phyloP scores from a whole-genome alignment of 2,888 invertebrate species.

The Epistrophella euchroma region DNA sequence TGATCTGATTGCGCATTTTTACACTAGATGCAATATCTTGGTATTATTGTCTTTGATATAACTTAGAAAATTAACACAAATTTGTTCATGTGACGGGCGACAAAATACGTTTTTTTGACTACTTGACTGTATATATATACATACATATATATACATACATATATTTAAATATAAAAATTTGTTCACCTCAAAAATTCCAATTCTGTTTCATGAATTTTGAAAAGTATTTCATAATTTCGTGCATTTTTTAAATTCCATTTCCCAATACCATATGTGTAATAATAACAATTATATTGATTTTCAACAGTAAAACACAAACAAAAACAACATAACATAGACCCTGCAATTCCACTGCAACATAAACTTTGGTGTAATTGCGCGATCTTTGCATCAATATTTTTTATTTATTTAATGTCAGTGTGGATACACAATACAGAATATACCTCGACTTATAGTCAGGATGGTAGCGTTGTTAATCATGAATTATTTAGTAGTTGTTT shows the following conservation, averaged over 20 bases:
- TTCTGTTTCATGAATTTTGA: background rate
- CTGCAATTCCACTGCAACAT: background rate
- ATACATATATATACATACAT: background rate
- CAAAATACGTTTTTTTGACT: too few species aligned
- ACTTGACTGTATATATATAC: too few species aligned
- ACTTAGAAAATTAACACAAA: too few species aligned
- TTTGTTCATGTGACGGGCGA: too few species aligned
- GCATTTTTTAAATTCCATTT: slow-evolving; percentile 48
- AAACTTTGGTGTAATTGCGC: slow-evolving; percentile 31
- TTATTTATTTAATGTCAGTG: slow-evolving; percentile 55
- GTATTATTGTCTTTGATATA: too few species aligned
- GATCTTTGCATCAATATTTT: slow-evolving; percentile 58
- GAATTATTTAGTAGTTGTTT: background rate
- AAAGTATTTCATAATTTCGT: slow-evolving; percentile 39
- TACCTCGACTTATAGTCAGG: slow-evolving; percentile 11
- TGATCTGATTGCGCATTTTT: too few species aligned
- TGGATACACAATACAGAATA: slow-evolving; percentile 40
- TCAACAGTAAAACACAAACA: slow-evolving; percentile 21
- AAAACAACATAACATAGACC: slow-evolving; percentile 27
- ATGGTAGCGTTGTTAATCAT: background rate
- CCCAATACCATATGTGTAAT: slow-evolving; percentile 7
- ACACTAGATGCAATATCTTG: too few species aligned
- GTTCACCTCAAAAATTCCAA: background rate
- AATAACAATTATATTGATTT: slow-evolving; percentile 13
- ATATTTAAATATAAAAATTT: background rate